Percentiles rank a stretch among this genome's conserved stretches.
Evolutionary conservation across 53 echinoderm and acorn worm species (phyloP).

Genomic region (Henricia sp.): DNA sequence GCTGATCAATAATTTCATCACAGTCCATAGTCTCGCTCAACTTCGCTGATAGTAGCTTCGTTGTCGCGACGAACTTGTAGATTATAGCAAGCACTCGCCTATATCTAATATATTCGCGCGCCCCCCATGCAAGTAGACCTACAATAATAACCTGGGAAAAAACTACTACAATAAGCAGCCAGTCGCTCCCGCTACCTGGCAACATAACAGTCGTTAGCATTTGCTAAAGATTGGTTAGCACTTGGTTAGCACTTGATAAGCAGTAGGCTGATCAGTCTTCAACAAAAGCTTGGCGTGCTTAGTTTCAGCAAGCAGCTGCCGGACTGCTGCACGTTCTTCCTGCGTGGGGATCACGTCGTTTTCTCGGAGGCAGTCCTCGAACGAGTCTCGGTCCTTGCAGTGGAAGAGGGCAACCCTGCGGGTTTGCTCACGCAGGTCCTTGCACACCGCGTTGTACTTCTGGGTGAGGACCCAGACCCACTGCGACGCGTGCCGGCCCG

Average conservation of each 20-base stretch:
- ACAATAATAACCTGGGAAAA: constrained; percentile 4
- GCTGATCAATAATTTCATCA: constrained; percentile 13
- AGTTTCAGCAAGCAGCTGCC: constrained; percentile 12
- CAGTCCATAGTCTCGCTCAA: neutral
- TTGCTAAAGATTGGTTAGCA: too few species aligned
- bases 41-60: neutral
- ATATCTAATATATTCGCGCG: constrained; percentile 36
- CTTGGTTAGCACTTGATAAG: neutral
- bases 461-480: constrained; percentile 41
- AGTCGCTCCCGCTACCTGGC: constrained; percentile 7
- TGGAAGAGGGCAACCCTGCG: constrained; percentile 28
- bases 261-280: constrained; percentile 33
- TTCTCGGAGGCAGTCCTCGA: constrained; percentile 20
- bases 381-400: constrained; percentile 45
- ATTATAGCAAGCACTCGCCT: too few species aligned
- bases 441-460: constrained; percentile 45
- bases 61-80: too few species aligned
- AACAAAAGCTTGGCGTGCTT: constrained; percentile 47
- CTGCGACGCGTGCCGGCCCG: constrained; percentile 23
- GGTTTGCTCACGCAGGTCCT: constrained; percentile 27
- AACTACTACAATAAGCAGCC: neutral
- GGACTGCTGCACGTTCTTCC: neutral
- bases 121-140: too few species aligned
- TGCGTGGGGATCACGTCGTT: constrained; percentile 35
- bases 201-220: too few species aligned